Evolutionary conservation across 2,113 vertebrate genomes (phyloP).

Genomic region (Lagenorhynchus albirostris): DNA sequence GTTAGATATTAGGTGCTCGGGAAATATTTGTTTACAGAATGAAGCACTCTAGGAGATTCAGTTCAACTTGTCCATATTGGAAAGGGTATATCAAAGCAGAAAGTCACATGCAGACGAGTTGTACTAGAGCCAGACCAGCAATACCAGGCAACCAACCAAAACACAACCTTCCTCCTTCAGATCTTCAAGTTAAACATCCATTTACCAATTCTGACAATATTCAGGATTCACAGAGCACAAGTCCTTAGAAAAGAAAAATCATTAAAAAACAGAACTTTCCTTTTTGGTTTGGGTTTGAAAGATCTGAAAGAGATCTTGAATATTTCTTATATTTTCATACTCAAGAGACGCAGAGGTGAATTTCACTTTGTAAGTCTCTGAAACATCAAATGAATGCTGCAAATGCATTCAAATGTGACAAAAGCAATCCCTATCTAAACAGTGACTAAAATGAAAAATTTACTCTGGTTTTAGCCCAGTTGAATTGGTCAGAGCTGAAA

Average conservation of each 20-base stretch:
- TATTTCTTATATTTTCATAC: not conserved
- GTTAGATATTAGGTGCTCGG: not conserved
- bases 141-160: not conserved
- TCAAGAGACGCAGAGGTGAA: not conserved
- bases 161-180: not conserved
- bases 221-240: not conserved
- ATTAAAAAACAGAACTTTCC: not conserved
- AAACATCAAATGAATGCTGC: not conserved
- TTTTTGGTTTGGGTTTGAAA: not conserved
- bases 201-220: not conserved
- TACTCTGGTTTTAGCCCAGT: not conserved
- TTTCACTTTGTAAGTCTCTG: not conserved
- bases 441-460: not conserved
- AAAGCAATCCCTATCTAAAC: not conserved
- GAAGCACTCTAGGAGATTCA: not conserved
- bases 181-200: not conserved
- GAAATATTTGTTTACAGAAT: not conserved
- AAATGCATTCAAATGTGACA: not conserved
- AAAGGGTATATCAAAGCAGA: not conserved
- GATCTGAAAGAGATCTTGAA: not conserved
- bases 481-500: constrained; percentile 16
- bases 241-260: not conserved
- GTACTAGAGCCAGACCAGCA: not conserved
- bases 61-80: not conserved
- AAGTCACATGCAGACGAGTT: not conserved